A percentile compares a stretch with the other conserved stretches of the same genome.
These are phyloP conservation scores for Spilarctia lutea DNA, from an alignment of 2,888 invertebrate genomes.

Conservation along the genomic window DNA sequence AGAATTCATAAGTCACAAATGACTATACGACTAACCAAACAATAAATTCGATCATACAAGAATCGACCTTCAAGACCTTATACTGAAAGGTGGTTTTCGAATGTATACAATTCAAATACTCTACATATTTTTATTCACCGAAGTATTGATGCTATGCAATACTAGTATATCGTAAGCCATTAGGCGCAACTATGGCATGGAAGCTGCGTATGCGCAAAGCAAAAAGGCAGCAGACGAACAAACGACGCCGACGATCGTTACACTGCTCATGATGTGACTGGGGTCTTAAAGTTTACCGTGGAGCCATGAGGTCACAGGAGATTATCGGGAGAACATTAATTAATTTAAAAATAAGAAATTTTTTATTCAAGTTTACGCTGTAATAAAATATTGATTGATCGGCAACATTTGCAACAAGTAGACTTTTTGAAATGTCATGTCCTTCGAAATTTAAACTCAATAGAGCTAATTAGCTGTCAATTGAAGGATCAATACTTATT, in stretches of 20 bases:
- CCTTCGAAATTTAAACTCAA: background rate
- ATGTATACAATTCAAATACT: background rate
- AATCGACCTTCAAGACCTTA: background rate
- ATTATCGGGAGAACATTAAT: background rate
- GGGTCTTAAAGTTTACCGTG: constrained; percentile 39
- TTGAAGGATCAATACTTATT: background rate
- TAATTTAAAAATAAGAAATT: background rate
- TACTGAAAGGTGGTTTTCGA: background rate
- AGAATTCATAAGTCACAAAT: background rate
- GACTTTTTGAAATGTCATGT: background rate
- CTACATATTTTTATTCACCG: background rate
- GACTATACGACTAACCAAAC: background rate
- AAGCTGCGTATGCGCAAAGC: constrained; percentile 47
- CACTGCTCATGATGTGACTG: constrained; percentile 51
- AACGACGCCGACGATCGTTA: constrained; percentile 56
- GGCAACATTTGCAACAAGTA: background rate
- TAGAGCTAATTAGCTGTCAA: background rate
- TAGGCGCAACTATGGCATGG: constrained; percentile 44
- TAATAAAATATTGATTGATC: background rate
- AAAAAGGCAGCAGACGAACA: constrained; percentile 36
- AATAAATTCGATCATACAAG: background rate
- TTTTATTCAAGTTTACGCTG: background rate
- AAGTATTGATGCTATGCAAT: constrained; percentile 1
- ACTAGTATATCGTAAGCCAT: constrained; percentile 35
- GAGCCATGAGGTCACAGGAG: constrained; percentile 20